These are phyloP conservation scores for Coleophora flavipennella DNA, from an alignment of 2,888 invertebrate species.

Conservation along the genomic window DNA sequence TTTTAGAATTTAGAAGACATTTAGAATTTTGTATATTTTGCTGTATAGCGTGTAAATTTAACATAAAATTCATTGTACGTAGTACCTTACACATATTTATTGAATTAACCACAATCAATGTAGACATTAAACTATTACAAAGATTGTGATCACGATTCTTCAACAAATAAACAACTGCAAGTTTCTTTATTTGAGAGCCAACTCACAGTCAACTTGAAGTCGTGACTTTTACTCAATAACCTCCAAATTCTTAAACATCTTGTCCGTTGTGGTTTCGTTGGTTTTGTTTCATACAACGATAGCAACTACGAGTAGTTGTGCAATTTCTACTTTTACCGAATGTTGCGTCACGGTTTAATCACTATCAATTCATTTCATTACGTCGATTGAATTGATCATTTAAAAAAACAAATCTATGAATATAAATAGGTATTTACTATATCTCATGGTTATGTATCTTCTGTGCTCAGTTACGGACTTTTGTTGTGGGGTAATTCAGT, in stretches of 20 bases:
- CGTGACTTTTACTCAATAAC: constrained; percentile 18
- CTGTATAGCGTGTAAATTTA: too few species aligned
- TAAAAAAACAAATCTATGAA: too few species aligned
- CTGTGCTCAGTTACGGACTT: too few species aligned
- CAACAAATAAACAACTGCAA: constrained; percentile 11
- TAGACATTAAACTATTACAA: constrained; percentile 3
- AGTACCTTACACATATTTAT: too few species aligned
- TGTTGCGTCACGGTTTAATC: constrained; percentile 1
- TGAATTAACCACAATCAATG: too few species aligned
- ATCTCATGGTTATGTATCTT: too few species aligned
- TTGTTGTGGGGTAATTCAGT: too few species aligned
- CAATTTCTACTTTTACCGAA: constrained; percentile 4
- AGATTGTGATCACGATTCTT: constrained; percentile 5
- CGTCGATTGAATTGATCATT: too few species aligned
- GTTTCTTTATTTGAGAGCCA: constrained; percentile 12
- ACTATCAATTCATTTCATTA: background rate
- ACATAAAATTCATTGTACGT: too few species aligned
- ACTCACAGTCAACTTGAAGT: constrained; percentile 6
- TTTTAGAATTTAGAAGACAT: too few species aligned
- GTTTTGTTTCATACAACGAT: constrained; percentile 14
- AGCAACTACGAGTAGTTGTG: constrained; percentile 1
- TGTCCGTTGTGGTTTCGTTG: constrained; percentile 9
- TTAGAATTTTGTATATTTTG: too few species aligned
- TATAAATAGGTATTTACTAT: too few species aligned
- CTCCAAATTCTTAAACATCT: constrained; percentile 4